Conservation (phyloP, 2,888 invertebrate genomes). For the Trissoscelio sp. region DNA sequence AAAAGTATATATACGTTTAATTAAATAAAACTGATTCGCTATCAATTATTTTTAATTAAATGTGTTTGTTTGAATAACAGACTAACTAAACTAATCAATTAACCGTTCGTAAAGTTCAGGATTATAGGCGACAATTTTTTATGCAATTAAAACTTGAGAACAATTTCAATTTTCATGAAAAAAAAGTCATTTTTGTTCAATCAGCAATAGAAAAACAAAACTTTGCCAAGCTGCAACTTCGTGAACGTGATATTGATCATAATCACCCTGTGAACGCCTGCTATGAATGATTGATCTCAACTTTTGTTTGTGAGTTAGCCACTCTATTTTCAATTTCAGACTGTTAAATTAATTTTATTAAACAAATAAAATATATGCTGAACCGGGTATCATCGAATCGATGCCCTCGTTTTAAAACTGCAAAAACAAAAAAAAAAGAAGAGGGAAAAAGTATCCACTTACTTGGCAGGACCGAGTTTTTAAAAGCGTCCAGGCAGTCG, state of each 20-base stretch:
- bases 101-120: not conserved
- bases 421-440: slow-evolving; percentile 10
- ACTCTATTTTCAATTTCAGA: slow-evolving; percentile 5
- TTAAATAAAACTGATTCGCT: too few relatives aligned
- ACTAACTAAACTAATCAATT: not conserved
- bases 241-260: slow-evolving; percentile 13
- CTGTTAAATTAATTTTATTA: slow-evolving; percentile 17
- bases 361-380: slow-evolving; percentile 16
- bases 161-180: slow-evolving; percentile 2
- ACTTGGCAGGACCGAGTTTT: slow-evolving; percentile 53
- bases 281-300: slow-evolving; percentile 14
- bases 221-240: slow-evolving; percentile 1
- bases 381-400: slow-evolving; percentile 19
- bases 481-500: slow-evolving; percentile 55
- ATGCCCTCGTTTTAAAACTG: slow-evolving; percentile 19
- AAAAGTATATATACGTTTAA: too few relatives aligned
- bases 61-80: not conserved
- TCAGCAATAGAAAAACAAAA: not conserved
- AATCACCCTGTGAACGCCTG: slow-evolving; percentile 4
- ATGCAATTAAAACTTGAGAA: not conserved
- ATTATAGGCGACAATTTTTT: not conserved
- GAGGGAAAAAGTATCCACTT: slow-evolving; percentile 26
- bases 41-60: not conserved
- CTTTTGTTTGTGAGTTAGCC: slow-evolving; percentile 5
- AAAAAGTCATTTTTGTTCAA: not conserved